phyloP scores from a whole-genome alignment of 1,140 invertebrate genomes.

The Drosophila mauritiana region DNA sequence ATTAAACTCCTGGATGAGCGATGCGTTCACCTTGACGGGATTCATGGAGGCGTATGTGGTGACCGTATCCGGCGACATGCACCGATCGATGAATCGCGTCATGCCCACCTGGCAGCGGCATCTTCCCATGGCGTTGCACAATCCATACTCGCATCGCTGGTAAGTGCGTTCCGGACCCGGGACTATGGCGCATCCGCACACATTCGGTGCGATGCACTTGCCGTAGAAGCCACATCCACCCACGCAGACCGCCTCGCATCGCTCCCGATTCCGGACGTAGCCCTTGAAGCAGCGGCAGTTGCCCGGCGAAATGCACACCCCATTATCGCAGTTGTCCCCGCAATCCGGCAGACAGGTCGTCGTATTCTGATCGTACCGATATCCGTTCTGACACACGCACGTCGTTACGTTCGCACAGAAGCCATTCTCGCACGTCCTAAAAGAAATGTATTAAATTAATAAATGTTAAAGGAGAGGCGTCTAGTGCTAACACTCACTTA shows the following conservation, averaged over 20 bases:
- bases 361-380: slow-evolving; percentile 84
- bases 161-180: slow-evolving; percentile 60
- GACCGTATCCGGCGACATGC: slow-evolving; percentile 76
- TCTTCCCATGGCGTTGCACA: slow-evolving; percentile 64
- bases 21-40: slow-evolving; percentile 60
- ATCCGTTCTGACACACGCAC: slow-evolving; percentile 87
- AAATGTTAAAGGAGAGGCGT: no score
- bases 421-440: slow-evolving; percentile 86
- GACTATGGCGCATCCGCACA: slow-evolving; percentile 72
- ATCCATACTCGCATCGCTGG: slow-evolving; percentile 67
- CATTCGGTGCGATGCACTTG: slow-evolving; percentile 73
- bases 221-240: slow-evolving; percentile 77
- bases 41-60: slow-evolving; percentile 76
- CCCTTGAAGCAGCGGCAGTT: slow-evolving; percentile 88
- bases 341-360: slow-evolving; percentile 79
- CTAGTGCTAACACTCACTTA: slow-evolving; percentile 48
- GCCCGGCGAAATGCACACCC: slow-evolving; percentile 85
- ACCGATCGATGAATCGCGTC: slow-evolving; percentile 75
- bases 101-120: slow-evolving; percentile 73
- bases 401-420: slow-evolving; percentile 86
- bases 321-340: slow-evolving; percentile 83
- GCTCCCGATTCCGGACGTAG: slow-evolving; percentile 66
- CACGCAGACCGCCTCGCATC: slow-evolving; percentile 74
- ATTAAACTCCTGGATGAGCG: slow-evolving; percentile 71
- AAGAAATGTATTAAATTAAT: neutral